A percentile compares a stretch with the other conserved stretches of the same genome.
Evolutionary conservation across 2,113 vertebrate species (phyloP).

Genomic region (Pantherophis guttatus): DNA sequence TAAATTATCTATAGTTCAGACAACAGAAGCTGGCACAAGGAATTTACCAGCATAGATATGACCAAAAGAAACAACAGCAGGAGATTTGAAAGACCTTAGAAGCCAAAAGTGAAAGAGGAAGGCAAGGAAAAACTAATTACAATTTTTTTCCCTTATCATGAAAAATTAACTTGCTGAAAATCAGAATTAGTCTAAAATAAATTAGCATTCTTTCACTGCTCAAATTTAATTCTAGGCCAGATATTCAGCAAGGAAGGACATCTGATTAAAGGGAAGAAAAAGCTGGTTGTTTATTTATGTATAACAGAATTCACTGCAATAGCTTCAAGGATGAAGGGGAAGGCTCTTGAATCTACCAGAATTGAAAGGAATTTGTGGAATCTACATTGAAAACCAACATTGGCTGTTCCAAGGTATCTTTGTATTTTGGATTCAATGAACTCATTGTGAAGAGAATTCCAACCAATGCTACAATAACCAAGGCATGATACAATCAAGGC

Average conservation of each 20-base stretch:
- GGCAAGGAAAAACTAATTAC: neutral
- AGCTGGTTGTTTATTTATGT: neutral
- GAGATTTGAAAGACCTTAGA: neutral
- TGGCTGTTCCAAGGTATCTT: neutral
- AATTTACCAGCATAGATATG: neutral
- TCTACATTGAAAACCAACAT: neutral
- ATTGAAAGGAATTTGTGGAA: neutral
- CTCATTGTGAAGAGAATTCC: neutral
- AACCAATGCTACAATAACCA: neutral
- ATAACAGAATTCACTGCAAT: neutral
- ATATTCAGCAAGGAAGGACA: neutral
- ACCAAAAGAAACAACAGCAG: neutral
- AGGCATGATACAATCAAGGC: neutral
- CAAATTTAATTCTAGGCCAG: neutral
- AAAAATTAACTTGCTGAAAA: neutral
- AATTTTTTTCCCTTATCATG: neutral
- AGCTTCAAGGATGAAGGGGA: neutral
- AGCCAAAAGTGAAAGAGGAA: neutral
- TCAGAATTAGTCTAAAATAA: neutral
- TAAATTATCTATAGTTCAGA: neutral
- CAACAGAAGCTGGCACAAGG: neutral
- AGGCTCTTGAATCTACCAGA: neutral
- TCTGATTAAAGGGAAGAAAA: neutral
- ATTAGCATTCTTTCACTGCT: neutral
- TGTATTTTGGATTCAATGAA: neutral